These are phyloP conservation scores for Ferrisia virgata DNA, from an alignment of 2,888 invertebrate genomes.

Conservation along the genomic window DNA sequence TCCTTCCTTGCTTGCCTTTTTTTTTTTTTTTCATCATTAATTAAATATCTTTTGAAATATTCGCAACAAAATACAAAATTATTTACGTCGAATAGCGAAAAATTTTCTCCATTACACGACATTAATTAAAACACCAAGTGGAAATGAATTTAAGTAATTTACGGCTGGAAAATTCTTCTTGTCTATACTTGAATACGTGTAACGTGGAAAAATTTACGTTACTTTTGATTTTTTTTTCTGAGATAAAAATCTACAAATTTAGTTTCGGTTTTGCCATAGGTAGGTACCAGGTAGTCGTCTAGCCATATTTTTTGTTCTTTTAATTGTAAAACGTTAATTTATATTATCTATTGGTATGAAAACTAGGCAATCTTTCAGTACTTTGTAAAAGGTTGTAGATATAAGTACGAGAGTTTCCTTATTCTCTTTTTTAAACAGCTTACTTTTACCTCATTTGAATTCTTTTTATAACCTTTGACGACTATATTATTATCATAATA, in stretches of 20 bases:
- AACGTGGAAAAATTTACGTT: neutral
- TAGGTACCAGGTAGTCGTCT: neutral
- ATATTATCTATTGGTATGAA: no score
- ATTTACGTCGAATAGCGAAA: constrained; percentile 6
- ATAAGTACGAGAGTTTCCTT: no score
- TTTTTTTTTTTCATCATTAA: constrained; percentile 14
- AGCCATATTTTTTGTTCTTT: no score
- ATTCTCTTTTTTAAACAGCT: no score
- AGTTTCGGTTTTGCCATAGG: no score
- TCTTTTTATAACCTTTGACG: no score
- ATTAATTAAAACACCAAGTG: constrained; percentile 14
- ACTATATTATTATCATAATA: no score
- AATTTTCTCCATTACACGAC: neutral
- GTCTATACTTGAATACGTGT: neutral
- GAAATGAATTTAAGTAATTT: constrained; percentile 21
- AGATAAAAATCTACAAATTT: neutral
- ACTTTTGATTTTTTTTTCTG: neutral
- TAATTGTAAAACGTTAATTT: no score
- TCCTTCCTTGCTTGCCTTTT: no score
- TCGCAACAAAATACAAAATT: constrained; percentile 1
- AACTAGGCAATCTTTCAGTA: no score
- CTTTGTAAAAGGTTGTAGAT: no score
- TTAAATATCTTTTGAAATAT: constrained; percentile 4
- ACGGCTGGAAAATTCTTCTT: neutral
- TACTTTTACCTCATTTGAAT: no score